Evolutionary conservation across 2,113 vertebrate species (phyloP).

Genomic region (Lonchura striata): DNA sequence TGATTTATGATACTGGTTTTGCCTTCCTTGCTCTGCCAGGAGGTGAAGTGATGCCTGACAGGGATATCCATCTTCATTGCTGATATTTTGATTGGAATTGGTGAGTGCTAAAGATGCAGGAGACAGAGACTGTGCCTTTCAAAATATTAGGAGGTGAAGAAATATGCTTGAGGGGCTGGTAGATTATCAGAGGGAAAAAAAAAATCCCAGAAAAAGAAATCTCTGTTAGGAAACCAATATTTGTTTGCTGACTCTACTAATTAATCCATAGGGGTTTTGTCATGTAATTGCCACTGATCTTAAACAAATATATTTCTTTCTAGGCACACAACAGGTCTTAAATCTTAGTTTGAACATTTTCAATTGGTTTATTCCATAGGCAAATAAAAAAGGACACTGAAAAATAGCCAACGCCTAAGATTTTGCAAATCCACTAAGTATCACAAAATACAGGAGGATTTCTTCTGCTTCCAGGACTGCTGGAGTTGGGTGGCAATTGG

Average conservation of each 20-base stretch:
- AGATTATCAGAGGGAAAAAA: neutral
- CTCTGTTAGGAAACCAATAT: neutral
- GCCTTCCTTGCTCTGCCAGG: neutral
- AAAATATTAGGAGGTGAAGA: slow-evolving; percentile 3
- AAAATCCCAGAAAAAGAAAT: neutral
- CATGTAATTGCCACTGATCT: neutral
- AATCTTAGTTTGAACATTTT: neutral
- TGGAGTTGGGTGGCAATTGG: neutral
- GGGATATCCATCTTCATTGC: neutral
- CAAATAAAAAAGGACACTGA: neutral
- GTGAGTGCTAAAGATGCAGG: neutral
- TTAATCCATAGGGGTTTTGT: neutral
- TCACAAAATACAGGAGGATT: neutral
- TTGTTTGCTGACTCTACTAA: neutral
- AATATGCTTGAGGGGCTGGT: neutral
- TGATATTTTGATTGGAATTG: slow-evolving; percentile 5
- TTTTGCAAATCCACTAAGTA: neutral
- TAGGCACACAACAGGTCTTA: neutral
- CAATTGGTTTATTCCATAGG: neutral
- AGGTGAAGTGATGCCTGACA: neutral
- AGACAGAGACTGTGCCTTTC: neutral
- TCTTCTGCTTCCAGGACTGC: neutral
- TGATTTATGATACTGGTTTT: neutral
- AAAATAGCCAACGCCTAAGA: neutral
- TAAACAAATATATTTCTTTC: neutral